These are phyloP conservation scores for Istiophorus platypterus DNA, from an alignment of 2,113 vertebrate genomes.

Conservation along the genomic window DNA sequence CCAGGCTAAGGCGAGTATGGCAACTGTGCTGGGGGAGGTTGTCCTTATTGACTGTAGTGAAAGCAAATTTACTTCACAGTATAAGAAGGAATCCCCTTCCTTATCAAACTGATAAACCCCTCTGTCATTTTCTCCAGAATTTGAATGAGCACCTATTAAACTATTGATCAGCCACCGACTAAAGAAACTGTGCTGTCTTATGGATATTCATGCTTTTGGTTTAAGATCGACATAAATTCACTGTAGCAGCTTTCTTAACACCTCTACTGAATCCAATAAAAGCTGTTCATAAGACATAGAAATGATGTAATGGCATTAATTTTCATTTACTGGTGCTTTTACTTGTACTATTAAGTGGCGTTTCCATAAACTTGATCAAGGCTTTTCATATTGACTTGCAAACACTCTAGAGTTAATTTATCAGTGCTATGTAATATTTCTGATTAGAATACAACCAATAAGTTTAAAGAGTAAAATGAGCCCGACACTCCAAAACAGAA, in stretches of 20 bases:
- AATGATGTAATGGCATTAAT: neutral
- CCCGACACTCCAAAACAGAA: neutral
- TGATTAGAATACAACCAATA: neutral
- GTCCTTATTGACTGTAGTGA: slow-evolving; percentile 49
- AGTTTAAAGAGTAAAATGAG: neutral
- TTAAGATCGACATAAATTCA: slow-evolving; percentile 15
- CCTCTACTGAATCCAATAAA: neutral
- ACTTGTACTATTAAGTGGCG: neutral
- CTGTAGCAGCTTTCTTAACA: neutral
- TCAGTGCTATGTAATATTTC: neutral
- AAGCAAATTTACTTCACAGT: slow-evolving; percentile 53
- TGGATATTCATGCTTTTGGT: slow-evolving; percentile 1
- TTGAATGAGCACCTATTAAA: slow-evolving; percentile 43
- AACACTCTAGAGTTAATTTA: neutral
- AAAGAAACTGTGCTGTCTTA: slow-evolving; percentile 12
- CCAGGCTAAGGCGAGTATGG: neutral
- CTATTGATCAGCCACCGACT: slow-evolving; percentile 48
- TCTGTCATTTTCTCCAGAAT: slow-evolving; percentile 27
- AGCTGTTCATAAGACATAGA: neutral
- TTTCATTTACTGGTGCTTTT: too few species aligned
- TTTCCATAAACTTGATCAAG: neutral
- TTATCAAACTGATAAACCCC: slow-evolving; percentile 26
- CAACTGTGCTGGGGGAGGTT: slow-evolving; percentile 2
- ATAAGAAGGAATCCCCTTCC: slow-evolving; percentile 23
- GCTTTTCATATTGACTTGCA: neutral